These are phyloP conservation scores for Thomomys bottae DNA, from an alignment of 2,113 vertebrate genomes.

Conservation along the genomic window DNA sequence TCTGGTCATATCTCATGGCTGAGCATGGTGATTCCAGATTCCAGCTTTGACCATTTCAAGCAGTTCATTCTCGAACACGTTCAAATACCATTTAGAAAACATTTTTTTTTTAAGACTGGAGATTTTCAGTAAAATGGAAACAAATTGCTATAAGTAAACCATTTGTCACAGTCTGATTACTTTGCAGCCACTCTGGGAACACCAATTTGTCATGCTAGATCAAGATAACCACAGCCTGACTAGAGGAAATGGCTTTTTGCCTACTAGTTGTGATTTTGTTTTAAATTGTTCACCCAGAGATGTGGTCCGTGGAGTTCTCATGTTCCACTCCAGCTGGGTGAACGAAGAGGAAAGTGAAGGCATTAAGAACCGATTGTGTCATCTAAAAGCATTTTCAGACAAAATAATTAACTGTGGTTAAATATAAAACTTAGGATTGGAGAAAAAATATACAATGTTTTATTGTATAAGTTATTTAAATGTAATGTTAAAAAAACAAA, in stretches of 20 bases:
- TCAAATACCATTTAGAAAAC: constrained; percentile 74
- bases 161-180: constrained; percentile 92
- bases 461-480: constrained; percentile 59
- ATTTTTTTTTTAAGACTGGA: constrained; percentile 79
- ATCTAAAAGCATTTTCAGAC: constrained; percentile 57
- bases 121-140: constrained; percentile 90
- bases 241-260: constrained; percentile 81
- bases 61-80: constrained; percentile 62
- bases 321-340: constrained; percentile 62
- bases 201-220: constrained; percentile 90
- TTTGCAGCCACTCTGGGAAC: constrained; percentile 87
- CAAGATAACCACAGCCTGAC: constrained; percentile 85
- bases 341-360: constrained; percentile 30
- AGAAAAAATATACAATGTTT: constrained; percentile 62
- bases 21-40: constrained; percentile 32
- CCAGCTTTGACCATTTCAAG: constrained; percentile 42
- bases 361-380: constrained; percentile 59
- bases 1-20: not conserved
- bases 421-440: constrained; percentile 44
- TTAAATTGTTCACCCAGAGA: not conserved
- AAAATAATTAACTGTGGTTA: constrained; percentile 71
- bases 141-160: constrained; percentile 90
- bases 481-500: constrained; percentile 53
- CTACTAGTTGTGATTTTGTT: constrained; percentile 79
- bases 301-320: not conserved